Conservation (phyloP, 2,797 vertebrate genomes). For the Eleutherodactylus coqui region DNA sequence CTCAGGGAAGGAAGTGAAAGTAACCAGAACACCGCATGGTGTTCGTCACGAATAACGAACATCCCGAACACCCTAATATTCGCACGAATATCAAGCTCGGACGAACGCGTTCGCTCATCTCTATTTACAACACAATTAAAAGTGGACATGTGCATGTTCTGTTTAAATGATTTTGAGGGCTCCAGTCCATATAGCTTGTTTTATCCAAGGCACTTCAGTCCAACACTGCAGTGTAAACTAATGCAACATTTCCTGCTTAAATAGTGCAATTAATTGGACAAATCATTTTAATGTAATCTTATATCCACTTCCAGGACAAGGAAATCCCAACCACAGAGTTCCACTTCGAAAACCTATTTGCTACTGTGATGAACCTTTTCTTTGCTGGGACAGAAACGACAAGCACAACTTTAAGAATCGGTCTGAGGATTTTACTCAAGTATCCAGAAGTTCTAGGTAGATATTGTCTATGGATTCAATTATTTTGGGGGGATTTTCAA, state of each 20-base stretch:
- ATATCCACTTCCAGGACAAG: slow-evolving; percentile 38
- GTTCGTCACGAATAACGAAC: no score
- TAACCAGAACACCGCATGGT: no score
- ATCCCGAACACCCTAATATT: no score
- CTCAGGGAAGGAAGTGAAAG: no score
- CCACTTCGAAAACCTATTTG: slow-evolving; percentile 58
- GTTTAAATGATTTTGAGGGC: background rate
- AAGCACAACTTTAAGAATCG: slow-evolving; percentile 60
- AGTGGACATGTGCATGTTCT: no score
- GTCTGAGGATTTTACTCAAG: slow-evolving; percentile 63
- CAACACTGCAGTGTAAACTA: background rate
- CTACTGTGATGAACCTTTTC: slow-evolving; percentile 42
- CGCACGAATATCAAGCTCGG: no score
- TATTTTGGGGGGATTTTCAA: background rate
- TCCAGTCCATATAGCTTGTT: no score
- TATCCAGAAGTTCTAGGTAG: slow-evolving; percentile 67
- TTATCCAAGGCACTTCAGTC: background rate
- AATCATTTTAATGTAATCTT: background rate
- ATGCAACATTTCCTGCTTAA: background rate
- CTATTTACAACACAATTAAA: background rate
- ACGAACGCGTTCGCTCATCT: no score
- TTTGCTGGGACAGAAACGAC: slow-evolving; percentile 66
- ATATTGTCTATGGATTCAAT: background rate
- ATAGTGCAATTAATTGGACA: background rate
- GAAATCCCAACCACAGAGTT: slow-evolving; percentile 38